Conservation (phyloP, 2,797 vertebrate species). For the Heteromormyrus szaboi region DNA sequence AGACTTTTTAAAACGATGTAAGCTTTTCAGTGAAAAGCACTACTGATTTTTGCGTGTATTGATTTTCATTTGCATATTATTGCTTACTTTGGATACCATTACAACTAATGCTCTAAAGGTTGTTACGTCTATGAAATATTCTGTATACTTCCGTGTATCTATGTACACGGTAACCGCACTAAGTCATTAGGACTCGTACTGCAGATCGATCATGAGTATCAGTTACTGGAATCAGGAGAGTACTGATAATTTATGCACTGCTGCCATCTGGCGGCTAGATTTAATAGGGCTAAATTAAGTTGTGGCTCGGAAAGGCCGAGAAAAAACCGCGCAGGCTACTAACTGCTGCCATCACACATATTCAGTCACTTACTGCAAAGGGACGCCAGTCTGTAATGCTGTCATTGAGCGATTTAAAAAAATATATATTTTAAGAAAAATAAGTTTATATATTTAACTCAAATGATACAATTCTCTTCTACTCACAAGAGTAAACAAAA, state of each 20-base stretch:
- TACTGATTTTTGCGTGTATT: background rate
- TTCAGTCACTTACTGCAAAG: background rate
- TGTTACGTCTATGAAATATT: background rate
- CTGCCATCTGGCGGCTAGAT: constrained; percentile 6
- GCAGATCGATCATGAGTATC: background rate
- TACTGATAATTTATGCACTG: background rate
- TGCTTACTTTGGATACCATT: background rate
- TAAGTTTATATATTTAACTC: background rate
- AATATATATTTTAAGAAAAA: background rate
- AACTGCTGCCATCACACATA: background rate
- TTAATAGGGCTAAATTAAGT: background rate
- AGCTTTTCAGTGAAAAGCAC: background rate
- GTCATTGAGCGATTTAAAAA: background rate
- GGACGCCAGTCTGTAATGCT: background rate
- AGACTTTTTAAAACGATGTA: background rate
- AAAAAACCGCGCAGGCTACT: background rate
- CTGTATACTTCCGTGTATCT: background rate
- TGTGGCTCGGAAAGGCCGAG: background rate
- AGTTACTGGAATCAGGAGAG: background rate
- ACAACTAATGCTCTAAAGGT: background rate
- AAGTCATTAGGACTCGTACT: background rate
- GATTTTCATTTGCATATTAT: background rate
- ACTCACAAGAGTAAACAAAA: background rate
- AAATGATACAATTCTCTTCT: background rate
- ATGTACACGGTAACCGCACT: background rate